A percentile compares a stretch with the other conserved stretches of the same genome.
phyloP scores from a whole-genome alignment of 2,797 vertebrate species.

The Arnoldichthys spilopterus region DNA sequence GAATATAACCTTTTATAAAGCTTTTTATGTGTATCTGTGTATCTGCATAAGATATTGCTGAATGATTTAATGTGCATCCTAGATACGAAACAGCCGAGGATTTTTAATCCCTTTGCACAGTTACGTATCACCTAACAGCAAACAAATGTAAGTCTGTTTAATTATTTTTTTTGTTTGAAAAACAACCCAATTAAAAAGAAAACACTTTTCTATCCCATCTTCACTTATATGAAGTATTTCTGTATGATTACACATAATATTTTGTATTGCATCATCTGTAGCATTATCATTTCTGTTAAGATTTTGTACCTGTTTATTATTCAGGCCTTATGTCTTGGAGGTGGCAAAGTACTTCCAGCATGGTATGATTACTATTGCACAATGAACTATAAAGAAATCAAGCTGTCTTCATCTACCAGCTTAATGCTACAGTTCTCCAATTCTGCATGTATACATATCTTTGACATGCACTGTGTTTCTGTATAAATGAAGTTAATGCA shows the following conservation, averaged over 20 bases:
- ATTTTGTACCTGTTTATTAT: conserved; percentile 24
- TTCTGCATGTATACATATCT: background rate
- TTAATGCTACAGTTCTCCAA: background rate
- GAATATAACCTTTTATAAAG: background rate
- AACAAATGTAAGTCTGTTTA: conserved; percentile 67
- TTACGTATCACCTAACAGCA: conserved; percentile 70
- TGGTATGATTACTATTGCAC: conserved; percentile 64
- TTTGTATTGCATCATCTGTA: background rate
- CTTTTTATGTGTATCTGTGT: background rate
- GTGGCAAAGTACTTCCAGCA: conserved; percentile 76
- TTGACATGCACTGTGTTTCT: background rate
- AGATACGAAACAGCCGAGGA: conserved; percentile 77
- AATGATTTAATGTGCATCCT: conserved; percentile 35
- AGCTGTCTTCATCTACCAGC: background rate
- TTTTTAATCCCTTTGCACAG: conserved; percentile 75
- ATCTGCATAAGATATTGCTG: background rate
- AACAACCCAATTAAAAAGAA: background rate
- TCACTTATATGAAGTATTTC: background rate
- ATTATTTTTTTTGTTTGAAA: background rate
- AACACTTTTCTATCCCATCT: background rate
- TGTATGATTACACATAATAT: background rate
- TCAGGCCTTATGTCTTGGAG: conserved; percentile 78
- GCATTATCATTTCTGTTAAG: background rate
- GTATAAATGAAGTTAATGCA: conserved; percentile 67
- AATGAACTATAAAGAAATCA: too few species aligned